Evolutionary conservation across 2,797 vertebrate genomes (phyloP), one percentile per base, ranked within the genome.

Genomic region (Scolopax bukidnonensis): DNA sequence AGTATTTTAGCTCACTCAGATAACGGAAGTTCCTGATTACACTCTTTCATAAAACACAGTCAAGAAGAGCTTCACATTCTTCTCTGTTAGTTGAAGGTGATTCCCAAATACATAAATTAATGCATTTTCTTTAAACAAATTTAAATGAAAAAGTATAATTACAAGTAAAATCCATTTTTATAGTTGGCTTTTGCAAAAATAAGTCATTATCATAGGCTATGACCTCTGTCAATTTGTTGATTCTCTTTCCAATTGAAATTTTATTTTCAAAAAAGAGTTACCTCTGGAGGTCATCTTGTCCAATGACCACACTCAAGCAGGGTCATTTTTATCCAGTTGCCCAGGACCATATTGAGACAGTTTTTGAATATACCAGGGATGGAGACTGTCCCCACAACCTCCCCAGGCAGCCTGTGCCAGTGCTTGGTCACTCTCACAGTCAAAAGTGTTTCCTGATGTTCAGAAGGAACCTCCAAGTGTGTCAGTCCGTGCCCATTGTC

Each of bases 321-420:
- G 16, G 17, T 6, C 33, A 40, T 36, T 6, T 43, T 45, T 11
- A 84, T 21, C 12, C 50, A 56, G 16, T 0, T 81, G 16, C 10
- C 21, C 65, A 48, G 6, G 21, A 41, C 28, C 24, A 5, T 0
- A 6, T 7, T 9, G 53, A 30, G 36, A 25, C 1, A 7, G 18
- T 6, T 65, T 53, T 3, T 48, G 1, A 53, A 6, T 24, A 65
- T 2, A 15, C 48, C 17, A 67, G 8, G 13, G 28, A 30, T 53
- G 51, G 51, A 53, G 51, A 53, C 51, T 30, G 8, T 36, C 36
- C 36, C 51, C 28, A 30, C 28, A 53, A 53, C 28, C 27, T 53
- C 28, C 28, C 6, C 30, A 6, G 16, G 16, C 16, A 53, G 18
- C 28, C 28, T 53, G 51, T 53, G 51, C 51, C 28, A 18, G 28